Evolutionary conservation across 1,140 invertebrate genomes (phyloP).

Genomic region (Drosophila azteca): DNA sequence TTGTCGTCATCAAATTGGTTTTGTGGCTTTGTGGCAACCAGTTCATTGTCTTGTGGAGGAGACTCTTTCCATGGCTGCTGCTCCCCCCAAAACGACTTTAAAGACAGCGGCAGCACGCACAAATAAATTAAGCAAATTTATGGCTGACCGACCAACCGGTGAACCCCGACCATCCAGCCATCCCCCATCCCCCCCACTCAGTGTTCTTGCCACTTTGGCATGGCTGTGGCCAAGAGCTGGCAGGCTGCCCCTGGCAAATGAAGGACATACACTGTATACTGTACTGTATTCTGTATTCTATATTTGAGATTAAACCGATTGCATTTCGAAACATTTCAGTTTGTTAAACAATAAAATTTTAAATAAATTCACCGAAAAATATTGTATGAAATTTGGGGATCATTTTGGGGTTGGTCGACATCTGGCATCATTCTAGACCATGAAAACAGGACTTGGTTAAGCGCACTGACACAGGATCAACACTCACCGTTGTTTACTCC

Average conservation of each 20-base stretch:
- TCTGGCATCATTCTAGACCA: too few species aligned
- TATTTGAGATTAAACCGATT: too few species aligned
- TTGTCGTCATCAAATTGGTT: conserved; percentile 69
- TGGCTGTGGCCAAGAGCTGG: conserved; percentile 16
- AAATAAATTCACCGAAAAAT: too few species aligned
- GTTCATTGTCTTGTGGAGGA: conserved; percentile 19
- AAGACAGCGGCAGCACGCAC: conserved; percentile 56
- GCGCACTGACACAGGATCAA: too few species aligned
- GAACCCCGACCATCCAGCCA: conserved; percentile 17
- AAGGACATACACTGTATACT: too few species aligned
- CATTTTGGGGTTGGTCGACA: too few species aligned
- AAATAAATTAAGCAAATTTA: conserved; percentile 81
- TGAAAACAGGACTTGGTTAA: too few species aligned
- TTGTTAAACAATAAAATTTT: too few species aligned
- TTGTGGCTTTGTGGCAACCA: conserved; percentile 63
- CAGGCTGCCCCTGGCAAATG: too few species aligned
- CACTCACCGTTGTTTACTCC: too few species aligned
- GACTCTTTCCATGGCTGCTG: conserved; percentile 31
- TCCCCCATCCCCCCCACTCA: conserved; percentile 6
- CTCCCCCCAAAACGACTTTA: conserved; percentile 48
- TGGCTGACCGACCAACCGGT: conserved; percentile 42
- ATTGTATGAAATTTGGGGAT: neutral
- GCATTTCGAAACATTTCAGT: too few species aligned
- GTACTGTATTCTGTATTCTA: too few species aligned
- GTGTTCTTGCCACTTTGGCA: conserved; percentile 45